Evolutionary conservation across 1,140 invertebrate species (phyloP), one percentile per base, ranked within the genome.

Genomic region (Aethina tumida): DNA sequence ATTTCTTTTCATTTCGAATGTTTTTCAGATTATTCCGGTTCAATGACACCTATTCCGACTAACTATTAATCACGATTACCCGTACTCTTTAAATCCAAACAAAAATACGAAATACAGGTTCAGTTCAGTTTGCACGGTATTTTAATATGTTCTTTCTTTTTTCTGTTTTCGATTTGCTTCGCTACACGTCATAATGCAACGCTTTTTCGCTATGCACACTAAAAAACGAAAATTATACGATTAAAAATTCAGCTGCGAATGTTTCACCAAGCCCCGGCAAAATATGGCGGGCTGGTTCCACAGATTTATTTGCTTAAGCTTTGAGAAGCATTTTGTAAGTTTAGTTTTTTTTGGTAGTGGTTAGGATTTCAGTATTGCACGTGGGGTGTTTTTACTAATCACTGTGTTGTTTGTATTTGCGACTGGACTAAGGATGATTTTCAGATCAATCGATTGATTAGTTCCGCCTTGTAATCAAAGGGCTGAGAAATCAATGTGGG

Each of bases 1-100:
- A n/a, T 29, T 36, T 43, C 29, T 24, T 42, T 21, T 41, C 14
- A 35, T 40, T 50, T 45, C 39, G 8, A 32, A 18, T 24, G 32
- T 47, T 50, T 59, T 62, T 52, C 59, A 62, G 59, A 62, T 58
- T 62, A 60, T 55, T 45, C 59, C 38, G 59, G 59, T 38, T 62
- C 59, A 42, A 58, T 59, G 52, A 61, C 53, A 29, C 58, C 59
- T 30, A 60, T 60, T 31, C 49, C 59, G 30, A 31, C 48, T 36
- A 53, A 49, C 35, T 50, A 52, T 54, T 54, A 52, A 43, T 28
- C 16, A n/a, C n/a, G 14, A 8, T 15, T 31, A 35, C 43, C 35
- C 37, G 32, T 25, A 39, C 22, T 27, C 33, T 33, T 43, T 44
- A 35, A 41, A 35, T 9, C 28, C 9, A 16, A 26, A 15, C 4